Base-by-base conservation (phyloP, 2,113 vertebrate species). In the Microtus pennsylvanicus region DNA sequence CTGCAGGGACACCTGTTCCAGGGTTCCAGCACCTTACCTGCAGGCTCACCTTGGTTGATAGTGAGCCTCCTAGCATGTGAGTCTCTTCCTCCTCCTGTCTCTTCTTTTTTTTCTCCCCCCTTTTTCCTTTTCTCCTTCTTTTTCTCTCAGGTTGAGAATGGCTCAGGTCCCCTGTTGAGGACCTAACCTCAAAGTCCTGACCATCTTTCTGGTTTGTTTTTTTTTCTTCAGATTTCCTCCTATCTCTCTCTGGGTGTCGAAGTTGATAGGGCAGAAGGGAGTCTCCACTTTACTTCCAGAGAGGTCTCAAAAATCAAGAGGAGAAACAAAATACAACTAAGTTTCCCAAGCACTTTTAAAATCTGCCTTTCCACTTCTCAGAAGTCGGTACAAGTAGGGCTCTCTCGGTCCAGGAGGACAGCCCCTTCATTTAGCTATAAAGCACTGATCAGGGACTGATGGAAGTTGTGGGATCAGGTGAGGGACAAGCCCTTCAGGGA, bases 391-490 rank as follows among this genome's bases (percentile, higher is more conserved):
- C 98, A 98, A 98, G 98, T 98, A 47, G 98, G 96, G 98, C 98
- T 98, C 99, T 99, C 99, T 98, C 99, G 99, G 99, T 98, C 97
- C 97, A 97, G 97, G 95, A 77, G 96, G 99, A 98, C 98, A 97
- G 99, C 98, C 99, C 98, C 98, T 91, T 98, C 98, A 95, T 99
- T 98, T 98, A 98, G 98, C 99, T 99, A 99, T 98, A 99, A 99
- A 99, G 99, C 98, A 98, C 98, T 98, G 99, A 99, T 98, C 98
- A 80, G 94, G 91, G 50, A 96, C 55, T 10, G 97, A 74, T n/a
- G 74, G 83, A 92, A 96, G 95, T 89, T 55, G 89, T 89, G 93
- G 97, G 93, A 96, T 98, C 98, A 99, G 99, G 98, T 98, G 98
- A 98, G 98, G 96, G 94, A 91, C 96, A 42, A 7, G 89, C 89